Evolutionary conservation across 2,797 vertebrate genomes (phyloP), one percentile per base, ranked within the genome.

Genomic region (Aldrovandia affinis): DNA sequence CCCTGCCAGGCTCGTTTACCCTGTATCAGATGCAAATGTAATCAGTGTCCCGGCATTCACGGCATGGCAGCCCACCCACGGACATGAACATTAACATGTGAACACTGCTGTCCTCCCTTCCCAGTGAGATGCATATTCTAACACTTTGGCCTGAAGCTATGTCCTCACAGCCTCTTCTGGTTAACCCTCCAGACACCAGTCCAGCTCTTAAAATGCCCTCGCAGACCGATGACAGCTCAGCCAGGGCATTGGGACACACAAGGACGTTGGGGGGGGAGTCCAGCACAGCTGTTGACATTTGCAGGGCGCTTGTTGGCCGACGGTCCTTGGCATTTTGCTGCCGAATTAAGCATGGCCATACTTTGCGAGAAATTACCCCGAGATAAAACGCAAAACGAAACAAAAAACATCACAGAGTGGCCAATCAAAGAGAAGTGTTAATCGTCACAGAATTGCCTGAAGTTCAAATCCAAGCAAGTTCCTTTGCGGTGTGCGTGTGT

Each of bases 21-120:
- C 70, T 84, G 81, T 88, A 89, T 90, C 81, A 81, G 87, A 92
- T 92, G 91, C 89, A 91, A 92, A 91, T 92, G 88, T 86, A 87
- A 90, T 93, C 89, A 88, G 83, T 83, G 87, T 87, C 87, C 85
- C 83, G 79, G 83, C 83, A 86, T 88, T 89, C 80, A 85, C 83
- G 82, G 61, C 80, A 84, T 86, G 77, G 78, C 80, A 86, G 88
- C 57, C 80, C 88, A 59, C 54, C 82, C 63, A 86, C 86, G 86
- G 87, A 82, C 78, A 59, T 9, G 83, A 83, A 83, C 83, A 91
- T 92, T 90, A 88, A 88, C 89, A 90, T 89, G 80, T 84, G 83
- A 86, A 36, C 25, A 20, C 39, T 22, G 42, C 68, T 75, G 63
- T 20, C 25, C 47, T 42, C 28, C 42, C 54, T 30, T 28, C 36